These are phyloP conservation scores for Agrotis exclamationis DNA, from an alignment of 2,888 invertebrate species.

Conservation along the genomic window DNA sequence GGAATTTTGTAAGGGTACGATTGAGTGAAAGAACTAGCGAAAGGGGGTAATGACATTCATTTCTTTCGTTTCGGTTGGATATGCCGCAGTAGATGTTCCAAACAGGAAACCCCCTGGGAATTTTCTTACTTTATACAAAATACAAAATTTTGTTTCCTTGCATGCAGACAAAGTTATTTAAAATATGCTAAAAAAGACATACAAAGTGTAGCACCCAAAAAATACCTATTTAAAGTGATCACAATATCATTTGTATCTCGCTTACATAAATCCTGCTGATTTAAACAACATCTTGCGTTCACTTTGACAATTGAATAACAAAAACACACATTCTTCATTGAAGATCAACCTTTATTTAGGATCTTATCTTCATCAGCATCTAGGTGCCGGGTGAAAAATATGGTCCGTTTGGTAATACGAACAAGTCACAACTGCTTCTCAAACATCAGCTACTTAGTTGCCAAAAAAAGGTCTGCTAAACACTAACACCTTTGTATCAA, in stretches of 20 bases:
- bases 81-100: constrained; percentile 64
- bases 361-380: constrained; percentile 18
- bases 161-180: constrained; percentile 1
- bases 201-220: no score
- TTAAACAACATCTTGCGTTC: constrained; percentile 2
- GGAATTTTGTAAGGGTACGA: not conserved
- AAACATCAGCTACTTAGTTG: no score
- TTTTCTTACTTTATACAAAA: constrained; percentile 8
- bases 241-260: no score
- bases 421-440: no score
- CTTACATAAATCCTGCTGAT: not conserved
- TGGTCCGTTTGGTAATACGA: constrained; percentile 6
- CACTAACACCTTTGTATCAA: no score
- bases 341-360: constrained; percentile 6
- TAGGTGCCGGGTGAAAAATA: constrained; percentile 12
- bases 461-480: no score
- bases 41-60: constrained; percentile 15
- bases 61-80: constrained; percentile 72
- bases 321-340: not conserved
- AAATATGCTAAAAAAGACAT: not conserved
- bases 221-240: not conserved
- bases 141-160: not conserved
- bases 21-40: no score
- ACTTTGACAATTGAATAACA: not conserved
- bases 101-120: constrained; percentile 61